phyloP scores from a whole-genome alignment of 2,113 vertebrate species.

The Psammodynastes pulverulentus region DNA sequence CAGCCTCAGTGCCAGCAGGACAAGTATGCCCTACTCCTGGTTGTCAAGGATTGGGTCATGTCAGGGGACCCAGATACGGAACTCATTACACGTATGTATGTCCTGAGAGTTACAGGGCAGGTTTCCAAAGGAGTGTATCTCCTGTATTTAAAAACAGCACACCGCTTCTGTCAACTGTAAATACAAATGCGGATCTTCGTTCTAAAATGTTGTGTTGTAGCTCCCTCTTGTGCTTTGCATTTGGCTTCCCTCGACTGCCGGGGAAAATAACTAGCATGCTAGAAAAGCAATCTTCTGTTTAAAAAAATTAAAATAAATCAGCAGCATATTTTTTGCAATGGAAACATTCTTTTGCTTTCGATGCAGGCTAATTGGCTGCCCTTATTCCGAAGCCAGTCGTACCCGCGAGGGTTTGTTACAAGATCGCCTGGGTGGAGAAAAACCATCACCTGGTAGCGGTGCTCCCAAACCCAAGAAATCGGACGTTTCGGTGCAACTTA shows the following conservation, averaged over 20 bases:
- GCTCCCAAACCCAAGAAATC: slow-evolving; percentile 67
- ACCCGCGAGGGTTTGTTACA: slow-evolving; percentile 79
- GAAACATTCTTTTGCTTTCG: not conserved
- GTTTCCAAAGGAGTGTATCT: not conserved
- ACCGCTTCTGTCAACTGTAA: slow-evolving; percentile 18
- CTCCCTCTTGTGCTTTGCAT: slow-evolving; percentile 59
- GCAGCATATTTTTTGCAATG: not conserved
- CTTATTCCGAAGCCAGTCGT: slow-evolving; percentile 84
- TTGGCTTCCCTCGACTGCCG: not conserved
- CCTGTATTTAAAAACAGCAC: not conserved
- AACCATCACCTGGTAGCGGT: slow-evolving; percentile 57
- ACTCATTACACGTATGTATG: slow-evolving; percentile 84
- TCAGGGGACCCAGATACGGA: slow-evolving; percentile 83
- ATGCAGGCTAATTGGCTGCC: slow-evolving; percentile 81
- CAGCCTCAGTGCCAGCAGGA: slow-evolving; percentile 64
- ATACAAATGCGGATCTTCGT: not conserved
- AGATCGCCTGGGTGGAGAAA: slow-evolving; percentile 82
- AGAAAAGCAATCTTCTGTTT: not conserved
- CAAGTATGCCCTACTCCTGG: slow-evolving; percentile 85
- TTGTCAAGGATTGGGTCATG: slow-evolving; percentile 84
- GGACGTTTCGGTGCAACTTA: slow-evolving; percentile 36
- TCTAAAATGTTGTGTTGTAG: slow-evolving; percentile 34
- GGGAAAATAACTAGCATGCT: not conserved
- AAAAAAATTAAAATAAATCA: too few species aligned
- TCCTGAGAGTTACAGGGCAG: not conserved